A percentile compares a stretch with the other conserved stretches of the same genome.
phyloP scores from a whole-genome alignment of 2,888 invertebrate genomes.

The Netelia fuscicornis region DNA sequence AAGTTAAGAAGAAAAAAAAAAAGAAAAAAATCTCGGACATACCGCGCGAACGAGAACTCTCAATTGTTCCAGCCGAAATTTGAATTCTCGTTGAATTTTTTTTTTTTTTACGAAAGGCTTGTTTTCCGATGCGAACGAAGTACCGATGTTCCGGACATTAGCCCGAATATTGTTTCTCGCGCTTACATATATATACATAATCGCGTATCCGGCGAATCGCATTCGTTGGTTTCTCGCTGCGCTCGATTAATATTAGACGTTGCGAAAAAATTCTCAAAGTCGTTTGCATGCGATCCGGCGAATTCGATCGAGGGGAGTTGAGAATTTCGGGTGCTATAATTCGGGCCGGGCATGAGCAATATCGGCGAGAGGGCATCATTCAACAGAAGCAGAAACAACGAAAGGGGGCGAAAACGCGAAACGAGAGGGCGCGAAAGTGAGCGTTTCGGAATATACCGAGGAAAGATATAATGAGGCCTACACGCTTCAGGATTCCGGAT shows the following conservation, averaged over 20 bases:
- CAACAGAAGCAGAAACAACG: conserved; percentile 69
- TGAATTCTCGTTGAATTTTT: not conserved
- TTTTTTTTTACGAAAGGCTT: not conserved
- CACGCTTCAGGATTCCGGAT: conserved; percentile 72
- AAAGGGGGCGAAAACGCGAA: conserved; percentile 70
- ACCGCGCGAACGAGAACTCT: too few species aligned
- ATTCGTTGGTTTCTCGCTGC: conserved; percentile 23
- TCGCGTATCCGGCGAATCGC: not conserved
- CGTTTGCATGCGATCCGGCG: conserved; percentile 66
- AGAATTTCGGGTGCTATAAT: conserved; percentile 58
- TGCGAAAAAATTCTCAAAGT: conserved; percentile 49
- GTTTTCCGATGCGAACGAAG: not conserved
- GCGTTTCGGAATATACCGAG: conserved; percentile 56
- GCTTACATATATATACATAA: not conserved
- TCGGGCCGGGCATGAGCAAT: conserved; percentile 46
- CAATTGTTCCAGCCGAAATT: not conserved
- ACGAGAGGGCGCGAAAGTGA: conserved; percentile 46
- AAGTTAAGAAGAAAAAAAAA: too few species aligned
- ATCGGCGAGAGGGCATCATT: conserved; percentile 28
- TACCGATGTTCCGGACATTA: not conserved
- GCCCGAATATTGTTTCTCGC: not conserved
- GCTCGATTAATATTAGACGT: conserved; percentile 21
- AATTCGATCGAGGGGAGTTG: conserved; percentile 36
- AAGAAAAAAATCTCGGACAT: too few species aligned
- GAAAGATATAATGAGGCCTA: conserved; percentile 74